phyloP scores from a whole-genome alignment of 2,113 vertebrate species.

The Acanthochromis polyacanthus region DNA sequence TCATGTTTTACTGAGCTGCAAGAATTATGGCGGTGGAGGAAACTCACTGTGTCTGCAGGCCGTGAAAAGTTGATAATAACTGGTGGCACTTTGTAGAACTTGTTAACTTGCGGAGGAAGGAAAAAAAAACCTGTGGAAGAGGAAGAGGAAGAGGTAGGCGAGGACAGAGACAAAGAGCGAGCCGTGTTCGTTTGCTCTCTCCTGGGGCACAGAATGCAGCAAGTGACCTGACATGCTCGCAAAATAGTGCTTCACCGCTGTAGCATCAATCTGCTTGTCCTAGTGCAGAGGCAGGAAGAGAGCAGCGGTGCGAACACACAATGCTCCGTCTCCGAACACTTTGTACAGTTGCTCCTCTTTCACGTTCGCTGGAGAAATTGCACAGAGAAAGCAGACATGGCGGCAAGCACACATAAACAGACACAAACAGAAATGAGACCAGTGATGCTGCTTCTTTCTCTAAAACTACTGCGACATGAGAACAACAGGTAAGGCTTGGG shows the following conservation, averaged over 20 bases:
- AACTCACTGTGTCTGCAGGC: slow-evolving; percentile 16
- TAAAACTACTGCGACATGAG: slow-evolving; percentile 25
- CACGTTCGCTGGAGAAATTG: slow-evolving; percentile 50
- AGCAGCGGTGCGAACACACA: slow-evolving; percentile 36
- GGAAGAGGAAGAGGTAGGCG: slow-evolving; percentile 31
- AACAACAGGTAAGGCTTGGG: slow-evolving; percentile 15
- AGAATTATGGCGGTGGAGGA: slow-evolving; percentile 1
- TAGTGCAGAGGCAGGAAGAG: slow-evolving; percentile 47
- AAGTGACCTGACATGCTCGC: slow-evolving; percentile 59
- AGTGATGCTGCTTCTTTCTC: slow-evolving; percentile 10
- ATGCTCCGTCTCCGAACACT: slow-evolving; percentile 40
- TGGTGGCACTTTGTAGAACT: slow-evolving; percentile 30
- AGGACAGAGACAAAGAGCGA: slow-evolving; percentile 38
- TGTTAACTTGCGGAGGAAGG: slow-evolving; percentile 31
- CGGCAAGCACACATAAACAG: slow-evolving; percentile 10
- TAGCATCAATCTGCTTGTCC: slow-evolving; percentile 70
- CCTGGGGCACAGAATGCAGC: slow-evolving; percentile 46
- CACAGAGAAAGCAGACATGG: slow-evolving; percentile 23
- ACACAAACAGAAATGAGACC: slow-evolving; percentile 27
- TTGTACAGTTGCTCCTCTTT: slow-evolving; percentile 45
- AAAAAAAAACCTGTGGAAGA: slow-evolving; percentile 25
- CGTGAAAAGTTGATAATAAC: slow-evolving; percentile 27
- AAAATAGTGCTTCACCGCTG: slow-evolving; percentile 36
- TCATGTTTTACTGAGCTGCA: slow-evolving; percentile 33
- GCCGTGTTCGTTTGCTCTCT: slow-evolving; percentile 39